phyloP scores from a whole-genome alignment of 2,113 vertebrate genomes.

The Pandion haliaetus region DNA sequence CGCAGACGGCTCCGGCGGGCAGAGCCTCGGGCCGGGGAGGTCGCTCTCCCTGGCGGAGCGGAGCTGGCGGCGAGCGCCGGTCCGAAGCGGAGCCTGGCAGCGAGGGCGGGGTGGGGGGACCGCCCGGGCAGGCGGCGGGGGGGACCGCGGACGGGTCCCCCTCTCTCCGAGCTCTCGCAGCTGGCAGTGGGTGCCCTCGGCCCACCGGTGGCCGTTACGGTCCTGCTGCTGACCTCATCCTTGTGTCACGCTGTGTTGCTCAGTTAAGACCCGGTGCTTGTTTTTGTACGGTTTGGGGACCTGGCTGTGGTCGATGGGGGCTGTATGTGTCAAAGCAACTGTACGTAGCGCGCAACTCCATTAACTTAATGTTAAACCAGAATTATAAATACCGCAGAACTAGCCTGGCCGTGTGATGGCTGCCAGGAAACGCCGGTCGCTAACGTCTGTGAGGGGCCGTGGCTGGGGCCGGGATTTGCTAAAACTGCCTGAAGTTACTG shows the following conservation, averaged over 20 bases:
- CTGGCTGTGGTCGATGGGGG: neutral
- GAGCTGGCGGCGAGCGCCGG: neutral
- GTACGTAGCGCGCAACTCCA: accelerated
- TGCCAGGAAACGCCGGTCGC: neutral
- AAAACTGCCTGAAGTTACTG: neutral
- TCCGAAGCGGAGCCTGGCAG: too few species aligned
- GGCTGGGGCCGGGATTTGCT: neutral
- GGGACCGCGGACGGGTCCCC: too few species aligned
- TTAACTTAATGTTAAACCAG: neutral
- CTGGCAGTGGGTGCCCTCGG: neutral
- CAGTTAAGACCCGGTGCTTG: accelerated
- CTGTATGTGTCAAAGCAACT: neutral
- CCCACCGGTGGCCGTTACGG: accelerated
- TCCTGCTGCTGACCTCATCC: neutral
- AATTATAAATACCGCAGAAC: accelerated
- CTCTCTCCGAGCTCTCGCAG: neutral
- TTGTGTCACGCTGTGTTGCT: neutral
- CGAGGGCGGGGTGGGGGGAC: accelerated
- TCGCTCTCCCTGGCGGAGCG: neutral
- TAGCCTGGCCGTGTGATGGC: accelerated
- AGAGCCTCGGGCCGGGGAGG: neutral
- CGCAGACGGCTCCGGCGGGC: neutral
- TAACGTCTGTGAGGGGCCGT: neutral
- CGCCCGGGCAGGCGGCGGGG: neutral
- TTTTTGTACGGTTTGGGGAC: neutral